These are phyloP conservation scores for Hemicentrotus pulcherrimus DNA, from an alignment of 35 echinoderm and acorn worm species.

Conservation along the genomic window DNA sequence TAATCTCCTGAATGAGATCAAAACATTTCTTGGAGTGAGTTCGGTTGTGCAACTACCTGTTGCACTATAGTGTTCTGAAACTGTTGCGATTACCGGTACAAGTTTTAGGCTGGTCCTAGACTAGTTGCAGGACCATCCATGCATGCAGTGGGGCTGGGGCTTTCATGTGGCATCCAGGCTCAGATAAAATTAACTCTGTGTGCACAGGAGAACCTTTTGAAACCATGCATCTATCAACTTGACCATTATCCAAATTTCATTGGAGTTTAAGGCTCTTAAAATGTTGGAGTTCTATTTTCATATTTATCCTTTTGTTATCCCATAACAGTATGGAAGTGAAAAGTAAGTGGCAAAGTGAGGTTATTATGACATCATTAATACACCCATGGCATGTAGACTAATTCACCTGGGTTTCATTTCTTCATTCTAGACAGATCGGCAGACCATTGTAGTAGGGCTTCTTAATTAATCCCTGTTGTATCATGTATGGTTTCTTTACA, in stretches of 20 bases:
- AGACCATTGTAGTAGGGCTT: not conserved
- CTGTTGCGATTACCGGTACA: too few species aligned
- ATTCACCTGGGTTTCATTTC: not conserved
- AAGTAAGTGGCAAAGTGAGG: constrained; percentile 20
- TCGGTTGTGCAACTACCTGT: too few species aligned
- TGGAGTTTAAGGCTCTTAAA: not conserved
- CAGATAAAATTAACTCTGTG: too few species aligned
- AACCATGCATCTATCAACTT: not conserved
- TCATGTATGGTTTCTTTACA: not conserved
- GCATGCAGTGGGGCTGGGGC: too few species aligned
- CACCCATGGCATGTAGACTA: not conserved
- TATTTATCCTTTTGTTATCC: not conserved
- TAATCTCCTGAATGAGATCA: too few species aligned
- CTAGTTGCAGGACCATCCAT: too few species aligned
- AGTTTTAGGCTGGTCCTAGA: too few species aligned
- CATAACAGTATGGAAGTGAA: constrained; percentile 27
- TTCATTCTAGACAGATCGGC: not conserved
- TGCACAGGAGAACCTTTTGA: too few species aligned
- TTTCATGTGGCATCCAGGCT: too few species aligned
- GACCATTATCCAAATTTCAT: not conserved
- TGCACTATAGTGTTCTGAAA: too few species aligned
- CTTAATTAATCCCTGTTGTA: not conserved
- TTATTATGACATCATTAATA: not conserved
- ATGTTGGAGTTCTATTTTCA: not conserved
- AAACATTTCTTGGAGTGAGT: too few species aligned